Base-by-base conservation (phyloP, 2,888 invertebrate species). In the Dinocampus coccinellae region DNA sequence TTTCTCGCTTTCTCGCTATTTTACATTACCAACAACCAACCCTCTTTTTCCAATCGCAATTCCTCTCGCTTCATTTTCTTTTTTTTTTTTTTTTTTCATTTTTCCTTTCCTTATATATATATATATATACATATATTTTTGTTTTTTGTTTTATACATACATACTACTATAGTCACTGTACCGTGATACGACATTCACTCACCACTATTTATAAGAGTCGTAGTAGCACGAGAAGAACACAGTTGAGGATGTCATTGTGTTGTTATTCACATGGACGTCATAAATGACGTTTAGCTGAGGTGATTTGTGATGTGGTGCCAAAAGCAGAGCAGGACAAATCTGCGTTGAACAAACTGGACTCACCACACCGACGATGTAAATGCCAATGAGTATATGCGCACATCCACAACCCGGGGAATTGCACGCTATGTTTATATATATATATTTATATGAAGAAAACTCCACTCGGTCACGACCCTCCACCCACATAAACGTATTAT, bases 201-300 rank as follows among this genome's bases (percentile, higher is more conserved):
- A 80, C 79, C 80, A 73, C 75, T 78, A 69, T 77, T 71, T 77
- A 75, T 75, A 74, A 75, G 71, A 72, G 70, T 65, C 64, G 72
- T 60, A 72, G 72, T 70, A 75, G 62, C 71, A 53, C 65, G 67
- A 73, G 33, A 64, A 63, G 61, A 67, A 20, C 65, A 69, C 66
- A 58, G 63, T 62, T 72, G 65, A 42, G 34, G 33, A 34, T 20
- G 39, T 47, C 33, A 22, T 66, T 47, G 16, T 47, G 47, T 3
- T 7, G 47, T 47, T 16, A 47, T 47, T 16, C 47, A 47, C 16
- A 47, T 47, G 16, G 16, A 16, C 16, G 47, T 47, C 33, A 34
- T 29, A 57, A 24, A 24, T 16, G 36, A 34, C 55, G 36, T 66
- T 13, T 26, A 53, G 39, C 55, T 24, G 53, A 47, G 47, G 10